A percentile compares a stretch with the other conserved stretches of the same genome.
Conservation (phyloP, 2,113 vertebrate species). For the Bettongia penicillata region DNA sequence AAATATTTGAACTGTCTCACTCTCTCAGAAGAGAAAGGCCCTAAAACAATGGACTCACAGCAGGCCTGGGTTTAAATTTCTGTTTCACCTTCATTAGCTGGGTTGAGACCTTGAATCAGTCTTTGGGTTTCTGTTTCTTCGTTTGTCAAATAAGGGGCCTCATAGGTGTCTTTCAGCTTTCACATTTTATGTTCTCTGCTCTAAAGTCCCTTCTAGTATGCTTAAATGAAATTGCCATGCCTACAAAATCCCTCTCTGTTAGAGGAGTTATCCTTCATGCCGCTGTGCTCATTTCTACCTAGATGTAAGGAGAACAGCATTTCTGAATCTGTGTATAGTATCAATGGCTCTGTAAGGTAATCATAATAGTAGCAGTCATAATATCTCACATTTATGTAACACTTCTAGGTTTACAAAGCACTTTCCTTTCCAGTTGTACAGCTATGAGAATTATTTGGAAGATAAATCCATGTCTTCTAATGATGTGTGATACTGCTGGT, state of each 20-base stretch:
- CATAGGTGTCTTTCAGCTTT: not conserved
- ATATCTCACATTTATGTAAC: not conserved
- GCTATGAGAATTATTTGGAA: conserved; percentile 42
- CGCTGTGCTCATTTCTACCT: not conserved
- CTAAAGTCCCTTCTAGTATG: not conserved
- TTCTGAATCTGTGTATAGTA: not conserved
- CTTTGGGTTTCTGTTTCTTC: not conserved
- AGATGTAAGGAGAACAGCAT: not conserved
- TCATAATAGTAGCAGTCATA: not conserved
- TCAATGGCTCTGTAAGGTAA: not conserved
- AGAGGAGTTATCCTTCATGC: too few species aligned
- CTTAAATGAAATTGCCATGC: not conserved
- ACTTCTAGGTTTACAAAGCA: not conserved
- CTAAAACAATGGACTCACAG: not conserved
- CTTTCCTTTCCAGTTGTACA: not conserved
- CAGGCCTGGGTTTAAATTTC: not conserved
- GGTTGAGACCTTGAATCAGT: not conserved
- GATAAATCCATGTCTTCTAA: conserved; percentile 39
- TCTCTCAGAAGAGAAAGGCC: not conserved
- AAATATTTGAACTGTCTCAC: not conserved
- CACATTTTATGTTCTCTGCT: not conserved
- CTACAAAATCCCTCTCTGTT: not conserved
- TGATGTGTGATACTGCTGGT: not conserved
- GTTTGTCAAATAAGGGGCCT: not conserved
- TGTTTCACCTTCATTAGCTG: not conserved